Base-by-base conservation (phyloP, 92 coral and sea anemone species). In the Epizoanthus stellaris region DNA sequence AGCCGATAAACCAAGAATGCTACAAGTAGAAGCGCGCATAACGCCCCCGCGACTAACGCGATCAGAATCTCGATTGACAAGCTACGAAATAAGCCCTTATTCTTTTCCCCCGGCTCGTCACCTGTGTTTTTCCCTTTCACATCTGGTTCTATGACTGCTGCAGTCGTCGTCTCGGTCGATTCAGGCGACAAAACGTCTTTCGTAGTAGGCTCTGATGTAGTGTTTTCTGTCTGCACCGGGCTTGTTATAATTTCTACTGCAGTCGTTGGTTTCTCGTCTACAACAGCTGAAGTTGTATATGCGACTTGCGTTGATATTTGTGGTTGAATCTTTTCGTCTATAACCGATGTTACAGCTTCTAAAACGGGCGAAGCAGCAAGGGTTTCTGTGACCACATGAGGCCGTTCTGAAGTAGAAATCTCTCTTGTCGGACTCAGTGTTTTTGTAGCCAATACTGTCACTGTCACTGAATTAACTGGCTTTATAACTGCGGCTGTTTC, bases 61-160 rank as follows among this genome's bases (percentile, higher is more conserved):
- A 94, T 93, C 16, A 94, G 82, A 65, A 94, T 94, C 76, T 94
- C 98, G 19, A 94, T 77, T 19, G 98, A 92, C 63, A 94, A 93
- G 61, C 86, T 90, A 15, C 95, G 95, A 75, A 94, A 94, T 40
- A 92, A 81, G 34, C 92, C 90, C 69, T 85, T 92, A 61, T 86
- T 69, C 49, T 57, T 69, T 79, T 73, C 70, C 34, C 45, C 75
- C 49, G 87, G 80, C 9, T 66, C 73, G 63, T 56, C 87, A 65
- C 70, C 70, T 17, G 62, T 61, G 6, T 7, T 62, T 42, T 77
- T 77, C 20, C 82, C 70, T 77, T 60, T 6, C 6, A 77, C 70
- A 4, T 59, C n/a, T 23, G 49, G 73, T n/a, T 70, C 87, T 21
- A 13, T 16, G 9, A 83, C 80, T 9, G 34, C 59, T 58, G 87